Base-by-base conservation (phyloP, 2,888 invertebrate species). In the Chrysolina oricalcia region DNA sequence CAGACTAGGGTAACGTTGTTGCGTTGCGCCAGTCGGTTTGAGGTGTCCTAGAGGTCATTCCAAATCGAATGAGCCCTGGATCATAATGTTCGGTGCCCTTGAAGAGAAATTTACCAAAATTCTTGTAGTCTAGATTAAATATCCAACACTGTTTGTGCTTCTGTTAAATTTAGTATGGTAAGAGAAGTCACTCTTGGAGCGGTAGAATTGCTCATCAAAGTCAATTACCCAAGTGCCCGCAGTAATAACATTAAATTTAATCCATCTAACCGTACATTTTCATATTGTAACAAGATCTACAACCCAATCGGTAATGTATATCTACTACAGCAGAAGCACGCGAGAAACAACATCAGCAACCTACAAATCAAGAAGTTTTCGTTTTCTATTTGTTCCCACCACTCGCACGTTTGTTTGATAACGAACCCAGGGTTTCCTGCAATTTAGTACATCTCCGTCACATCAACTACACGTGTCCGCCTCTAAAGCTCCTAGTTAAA, bases 381-480 rank as follows among this genome's bases (percentile, higher is more conserved):
- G 56, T 65, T 64, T 73, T 64, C 69, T 65, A 62, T 74, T 74
- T 48, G 69, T 41, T 65, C 65, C 56, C 56, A 64, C 72, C 69
- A 64, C 63, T 3, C n/a, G 67, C 73, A 72, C 76, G 76, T 76
- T 73, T 68, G 70, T 68, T 74, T 64, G 50, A 65, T 50, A 71
- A 48, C 67, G 71, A 70, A 71, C 68, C 73, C 65, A 46, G 71
- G 53, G 76, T 63, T 68, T 68, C 72, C 53, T 69, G 72, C 78
- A 53, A 80, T 78, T 78, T 80, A 78, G 74, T 74, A 75, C 77
- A 78, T 75, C 78, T 77, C 67, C 72, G 73, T 73, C 75, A 73
- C 75, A 72, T 78, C 72, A 74, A 73, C 74, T 68, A 77, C 78
- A 80, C 77, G 75, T 78, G 79, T 74, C 77, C 65, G 72, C 77